phyloP scores from a whole-genome alignment of 2,797 vertebrate species.

The Sebastes dallii region DNA sequence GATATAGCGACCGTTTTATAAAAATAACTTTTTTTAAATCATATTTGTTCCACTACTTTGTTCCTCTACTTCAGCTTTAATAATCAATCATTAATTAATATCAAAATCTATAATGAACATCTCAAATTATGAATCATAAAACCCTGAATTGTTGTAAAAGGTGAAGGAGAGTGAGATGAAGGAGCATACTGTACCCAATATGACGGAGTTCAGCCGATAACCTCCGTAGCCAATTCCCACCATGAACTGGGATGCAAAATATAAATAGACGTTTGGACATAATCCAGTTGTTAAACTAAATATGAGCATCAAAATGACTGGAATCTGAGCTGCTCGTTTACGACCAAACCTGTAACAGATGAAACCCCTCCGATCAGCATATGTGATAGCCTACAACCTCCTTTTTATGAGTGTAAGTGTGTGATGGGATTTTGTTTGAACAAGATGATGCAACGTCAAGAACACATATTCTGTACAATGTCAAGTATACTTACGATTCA shows the following conservation, averaged over 20 bases:
- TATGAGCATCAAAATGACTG: slow-evolving; percentile 73
- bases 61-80: too few relatives aligned
- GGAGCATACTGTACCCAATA: slow-evolving; percentile 75
- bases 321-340: slow-evolving; percentile 74
- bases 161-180: neutral
- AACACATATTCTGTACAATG: neutral
- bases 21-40: too few relatives aligned
- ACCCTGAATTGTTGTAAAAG: too few relatives aligned
- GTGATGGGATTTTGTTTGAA: neutral
- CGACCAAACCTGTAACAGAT: slow-evolving; percentile 81
- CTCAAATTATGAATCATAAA: too few relatives aligned
- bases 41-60: too few relatives aligned
- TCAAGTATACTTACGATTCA: slow-evolving; percentile 69
- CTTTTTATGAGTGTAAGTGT: neutral
- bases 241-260: slow-evolving; percentile 80
- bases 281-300: slow-evolving; percentile 78
- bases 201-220: slow-evolving; percentile 74
- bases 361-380: neutral
- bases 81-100: too few relatives aligned
- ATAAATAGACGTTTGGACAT: slow-evolving; percentile 79
- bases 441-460: neutral
- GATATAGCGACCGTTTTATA: too few relatives aligned
- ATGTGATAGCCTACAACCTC: too few relatives aligned
- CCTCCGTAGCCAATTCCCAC: slow-evolving; percentile 75
- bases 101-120: too few relatives aligned